These are phyloP conservation scores for Melanotaenia duboulayi DNA, from an alignment of 2,113 vertebrate genomes.

Conservation along the genomic window DNA sequence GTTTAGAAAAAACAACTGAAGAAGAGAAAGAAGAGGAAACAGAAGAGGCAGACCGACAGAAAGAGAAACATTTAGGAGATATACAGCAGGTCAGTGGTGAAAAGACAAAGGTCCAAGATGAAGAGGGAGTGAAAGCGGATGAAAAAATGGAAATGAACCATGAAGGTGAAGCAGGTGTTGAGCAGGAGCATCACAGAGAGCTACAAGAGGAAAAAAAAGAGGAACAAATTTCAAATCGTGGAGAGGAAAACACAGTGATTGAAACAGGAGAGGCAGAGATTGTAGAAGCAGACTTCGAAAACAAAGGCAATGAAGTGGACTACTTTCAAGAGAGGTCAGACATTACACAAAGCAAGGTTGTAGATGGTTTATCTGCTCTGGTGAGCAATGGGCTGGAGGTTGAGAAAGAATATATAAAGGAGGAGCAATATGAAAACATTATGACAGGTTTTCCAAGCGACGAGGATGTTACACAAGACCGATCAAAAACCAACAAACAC, in stretches of 20 bases:
- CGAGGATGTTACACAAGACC: background rate
- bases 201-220: conserved; percentile 1
- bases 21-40: conserved; percentile 21
- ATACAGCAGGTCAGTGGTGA: background rate
- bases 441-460: conserved; percentile 3
- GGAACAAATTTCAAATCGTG: conserved; percentile 11
- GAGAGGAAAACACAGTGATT: background rate
- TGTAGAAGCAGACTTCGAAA: conserved; percentile 18
- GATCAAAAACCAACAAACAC: background rate
- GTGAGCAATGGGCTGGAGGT: conserved; percentile 28
- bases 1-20: background rate
- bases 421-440: conserved; percentile 11
- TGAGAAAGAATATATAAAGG: conserved; percentile 12
- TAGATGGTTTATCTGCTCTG: conserved; percentile 34
- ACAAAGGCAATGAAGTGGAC: conserved; percentile 3
- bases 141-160: conserved; percentile 1
- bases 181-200: conserved; percentile 2
- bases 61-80: conserved; percentile 9
- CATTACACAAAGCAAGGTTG: background rate
- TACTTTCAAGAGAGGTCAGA: conserved; percentile 27
- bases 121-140: conserved; percentile 13
- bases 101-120: conserved; percentile 12
- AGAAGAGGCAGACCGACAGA: conserved; percentile 8
- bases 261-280: conserved; percentile 2
- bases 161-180: background rate